phyloP scores from a whole-genome alignment of 2,797 vertebrate genomes.

The Protonibea diacanthus region DNA sequence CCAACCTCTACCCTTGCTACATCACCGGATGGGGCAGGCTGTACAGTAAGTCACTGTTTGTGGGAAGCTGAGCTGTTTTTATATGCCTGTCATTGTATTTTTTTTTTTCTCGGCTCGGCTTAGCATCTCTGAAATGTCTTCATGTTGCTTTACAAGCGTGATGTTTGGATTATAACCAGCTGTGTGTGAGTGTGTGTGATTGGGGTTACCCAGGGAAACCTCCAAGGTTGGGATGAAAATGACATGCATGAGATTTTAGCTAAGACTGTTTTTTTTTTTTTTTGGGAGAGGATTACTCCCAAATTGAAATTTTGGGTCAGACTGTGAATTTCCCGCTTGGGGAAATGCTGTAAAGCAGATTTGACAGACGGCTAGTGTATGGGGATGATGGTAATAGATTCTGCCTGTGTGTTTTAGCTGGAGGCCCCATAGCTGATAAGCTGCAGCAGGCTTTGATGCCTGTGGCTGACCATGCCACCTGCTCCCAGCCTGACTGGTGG shows the following conservation, averaged over 20 bases:
- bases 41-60: constrained; percentile 78
- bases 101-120: not conserved
- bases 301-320: constrained; percentile 69
- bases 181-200: constrained; percentile 15
- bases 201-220: constrained; percentile 25
- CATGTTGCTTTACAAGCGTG: not conserved
- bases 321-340: constrained; percentile 42
- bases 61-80: not conserved
- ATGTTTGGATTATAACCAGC: constrained; percentile 17
- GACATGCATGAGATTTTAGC: constrained; percentile 39
- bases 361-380: constrained; percentile 61
- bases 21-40: constrained; percentile 87
- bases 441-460: constrained; percentile 96
- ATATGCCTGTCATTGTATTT: not conserved
- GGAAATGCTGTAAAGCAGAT: constrained; percentile 63
- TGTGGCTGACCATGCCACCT: constrained; percentile 88
- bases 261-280: constrained; percentile 40
- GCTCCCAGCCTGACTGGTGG: constrained; percentile 91
- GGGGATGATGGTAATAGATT: constrained; percentile 68
- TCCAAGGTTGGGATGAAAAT: constrained; percentile 51
- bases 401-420: constrained; percentile 84
- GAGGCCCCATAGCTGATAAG: constrained; percentile 88
- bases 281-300: constrained; percentile 44
- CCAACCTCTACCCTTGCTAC: constrained; percentile 86
- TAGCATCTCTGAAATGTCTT: constrained; percentile 10